phyloP scores from a whole-genome alignment of 1,140 invertebrate species.

The Hermetia illucens region DNA sequence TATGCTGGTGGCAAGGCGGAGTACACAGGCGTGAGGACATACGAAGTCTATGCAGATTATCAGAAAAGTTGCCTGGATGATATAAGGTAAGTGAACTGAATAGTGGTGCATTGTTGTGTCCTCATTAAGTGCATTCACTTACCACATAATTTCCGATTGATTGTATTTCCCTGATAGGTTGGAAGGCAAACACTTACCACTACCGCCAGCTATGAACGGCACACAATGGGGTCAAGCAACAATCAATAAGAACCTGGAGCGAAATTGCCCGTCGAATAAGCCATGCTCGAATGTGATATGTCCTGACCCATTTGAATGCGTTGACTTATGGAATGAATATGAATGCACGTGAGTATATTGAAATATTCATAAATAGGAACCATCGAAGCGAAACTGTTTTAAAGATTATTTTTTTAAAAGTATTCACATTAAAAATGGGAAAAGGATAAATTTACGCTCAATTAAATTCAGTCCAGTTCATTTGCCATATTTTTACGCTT shows the following conservation, averaged over 20 bases:
- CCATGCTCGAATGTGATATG: slow-evolving; percentile 86
- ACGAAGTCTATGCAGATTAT: slow-evolving; percentile 90
- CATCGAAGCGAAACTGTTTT: too few relatives aligned
- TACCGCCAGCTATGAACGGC: slow-evolving; percentile 84
- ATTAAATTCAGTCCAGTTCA: too few relatives aligned
- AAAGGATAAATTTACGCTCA: too few relatives aligned
- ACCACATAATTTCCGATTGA: not conserved
- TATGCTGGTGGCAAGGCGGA: slow-evolving; percentile 91
- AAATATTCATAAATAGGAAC: too few relatives aligned
- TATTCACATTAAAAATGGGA: too few relatives aligned
- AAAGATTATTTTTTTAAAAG: too few relatives aligned
- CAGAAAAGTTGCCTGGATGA: slow-evolving; percentile 59
- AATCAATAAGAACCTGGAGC: slow-evolving; percentile 77
- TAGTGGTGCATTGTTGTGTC: slow-evolving; percentile 1
- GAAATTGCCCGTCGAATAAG: slow-evolving; percentile 84
- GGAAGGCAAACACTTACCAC: slow-evolving; percentile 81
- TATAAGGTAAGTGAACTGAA: slow-evolving; percentile 39
- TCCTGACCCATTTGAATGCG: slow-evolving; percentile 85
- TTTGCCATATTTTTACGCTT: too few relatives aligned
- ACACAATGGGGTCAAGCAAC: slow-evolving; percentile 90
- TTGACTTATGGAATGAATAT: slow-evolving; percentile 91
- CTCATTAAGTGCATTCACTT: not conserved
- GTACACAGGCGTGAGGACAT: slow-evolving; percentile 80
- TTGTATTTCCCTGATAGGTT: slow-evolving; percentile 43
- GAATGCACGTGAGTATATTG: slow-evolving; percentile 86